Evolutionary conservation across 1,140 invertebrate species (phyloP).

Genomic region (Drosophila pseudoobscura): DNA sequence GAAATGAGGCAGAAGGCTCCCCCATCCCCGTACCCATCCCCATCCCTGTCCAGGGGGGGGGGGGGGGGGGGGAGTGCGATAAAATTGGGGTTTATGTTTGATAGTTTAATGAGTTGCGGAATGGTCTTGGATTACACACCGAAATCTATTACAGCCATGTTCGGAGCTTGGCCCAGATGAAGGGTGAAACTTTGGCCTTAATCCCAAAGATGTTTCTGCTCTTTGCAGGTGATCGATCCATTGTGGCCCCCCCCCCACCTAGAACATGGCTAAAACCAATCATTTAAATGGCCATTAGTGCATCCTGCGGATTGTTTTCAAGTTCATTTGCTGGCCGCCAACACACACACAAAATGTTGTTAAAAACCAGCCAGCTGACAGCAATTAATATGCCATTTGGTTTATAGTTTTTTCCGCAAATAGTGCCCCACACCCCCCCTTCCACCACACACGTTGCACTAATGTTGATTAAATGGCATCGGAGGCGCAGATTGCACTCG

Average conservation of each 20-base stretch:
- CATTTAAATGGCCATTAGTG: slow-evolving; percentile 54
- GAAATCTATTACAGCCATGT: slow-evolving; percentile 4
- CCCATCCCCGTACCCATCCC: no score
- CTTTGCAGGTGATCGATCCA: background rate
- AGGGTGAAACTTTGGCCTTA: background rate
- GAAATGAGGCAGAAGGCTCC: slow-evolving; percentile 50
- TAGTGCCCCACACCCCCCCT: no score
- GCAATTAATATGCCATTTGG: slow-evolving; percentile 70
- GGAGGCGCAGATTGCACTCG: slow-evolving; percentile 50
- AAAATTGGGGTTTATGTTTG: slow-evolving; percentile 35
- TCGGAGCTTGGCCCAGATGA: background rate
- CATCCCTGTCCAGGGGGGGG: no score
- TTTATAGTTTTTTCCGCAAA: slow-evolving; percentile 10
- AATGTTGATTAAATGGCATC: slow-evolving; percentile 73
- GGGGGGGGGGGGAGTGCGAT: slow-evolving; percentile 6
- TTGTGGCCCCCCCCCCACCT: no score
- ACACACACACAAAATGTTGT: slow-evolving; percentile 28
- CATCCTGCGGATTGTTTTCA: slow-evolving; percentile 28
- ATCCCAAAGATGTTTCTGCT: no score
- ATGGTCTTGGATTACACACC: slow-evolving; percentile 4
- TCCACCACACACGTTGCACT: slow-evolving; percentile 36
- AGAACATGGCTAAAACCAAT: slow-evolving; percentile 22
- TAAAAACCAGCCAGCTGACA: slow-evolving; percentile 47
- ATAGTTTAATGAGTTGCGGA: slow-evolving; percentile 45
- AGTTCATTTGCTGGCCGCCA: slow-evolving; percentile 57